Percentiles rank a stretch among this genome's conserved stretches.
phyloP scores from a whole-genome alignment of 1,140 invertebrate genomes.

The Coenobita brevimanus region DNA sequence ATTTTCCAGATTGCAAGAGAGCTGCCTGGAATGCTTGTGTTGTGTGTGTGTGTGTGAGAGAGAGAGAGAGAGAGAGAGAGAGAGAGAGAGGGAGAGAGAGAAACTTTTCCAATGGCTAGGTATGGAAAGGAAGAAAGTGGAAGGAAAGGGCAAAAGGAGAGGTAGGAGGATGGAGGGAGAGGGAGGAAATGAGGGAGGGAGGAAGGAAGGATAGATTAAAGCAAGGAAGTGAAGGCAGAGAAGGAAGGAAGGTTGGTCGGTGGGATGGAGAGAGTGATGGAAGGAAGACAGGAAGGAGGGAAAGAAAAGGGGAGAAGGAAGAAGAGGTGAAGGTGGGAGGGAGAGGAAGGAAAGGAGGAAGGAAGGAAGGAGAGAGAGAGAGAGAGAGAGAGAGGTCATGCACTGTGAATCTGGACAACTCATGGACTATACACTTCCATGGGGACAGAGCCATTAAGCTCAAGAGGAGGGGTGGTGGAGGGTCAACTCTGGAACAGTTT shows the following conservation, averaged over 20 bases:
- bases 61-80: constrained; percentile 25
- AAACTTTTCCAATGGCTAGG: neutral
- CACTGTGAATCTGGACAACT: too few species aligned
- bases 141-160: neutral
- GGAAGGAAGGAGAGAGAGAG: constrained; percentile 12
- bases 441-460: too few species aligned
- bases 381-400: constrained; percentile 27
- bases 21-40: neutral
- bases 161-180: neutral
- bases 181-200: neutral
- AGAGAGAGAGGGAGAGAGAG: constrained; percentile 24
- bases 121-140: neutral
- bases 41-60: neutral
- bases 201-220: neutral
- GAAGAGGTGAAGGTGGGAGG: neutral
- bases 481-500: too few species aligned
- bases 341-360: neutral
- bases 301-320: neutral
- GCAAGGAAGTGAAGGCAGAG: neutral
- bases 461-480: too few species aligned
- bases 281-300: neutral
- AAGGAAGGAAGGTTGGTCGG: neutral
- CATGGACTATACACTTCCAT: too few species aligned
- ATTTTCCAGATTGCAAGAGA: neutral
- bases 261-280: neutral